Evolutionary conservation across 2,113 vertebrate species (phyloP).

Genomic region (Suncus etruscus): DNA sequence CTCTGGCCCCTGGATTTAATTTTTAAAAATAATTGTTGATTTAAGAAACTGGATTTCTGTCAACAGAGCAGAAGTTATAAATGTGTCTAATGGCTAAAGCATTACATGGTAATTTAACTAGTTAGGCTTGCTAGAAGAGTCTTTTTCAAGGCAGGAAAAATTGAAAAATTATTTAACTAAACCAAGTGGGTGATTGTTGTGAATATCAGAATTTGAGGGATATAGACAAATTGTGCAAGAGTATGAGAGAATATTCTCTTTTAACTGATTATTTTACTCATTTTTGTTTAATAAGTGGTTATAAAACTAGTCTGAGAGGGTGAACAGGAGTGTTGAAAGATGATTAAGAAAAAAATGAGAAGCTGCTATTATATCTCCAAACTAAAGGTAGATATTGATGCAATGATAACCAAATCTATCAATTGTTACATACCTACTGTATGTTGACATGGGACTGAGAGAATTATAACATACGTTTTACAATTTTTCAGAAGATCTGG

Average conservation of each 20-base stretch:
- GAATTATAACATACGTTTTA: background rate
- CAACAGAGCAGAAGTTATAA: background rate
- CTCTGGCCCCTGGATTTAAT: background rate
- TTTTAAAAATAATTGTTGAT: constrained; percentile 20
- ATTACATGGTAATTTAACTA: too few species aligned
- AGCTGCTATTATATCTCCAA: background rate
- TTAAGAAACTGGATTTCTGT: constrained; percentile 14
- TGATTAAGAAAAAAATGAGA: background rate
- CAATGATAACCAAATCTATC: background rate
- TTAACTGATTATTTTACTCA: constrained; percentile 23
- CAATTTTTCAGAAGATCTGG: background rate
- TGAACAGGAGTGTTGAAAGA: background rate
- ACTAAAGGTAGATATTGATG: background rate
- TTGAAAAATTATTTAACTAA: background rate
- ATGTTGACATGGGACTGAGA: background rate
- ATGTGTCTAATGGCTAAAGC: background rate
- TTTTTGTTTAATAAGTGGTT: background rate
- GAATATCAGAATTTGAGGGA: background rate
- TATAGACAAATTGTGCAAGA: background rate
- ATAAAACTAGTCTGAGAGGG: background rate
- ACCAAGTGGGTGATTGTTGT: background rate
- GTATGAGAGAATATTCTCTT: background rate
- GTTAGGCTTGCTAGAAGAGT: background rate
- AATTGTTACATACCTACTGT: background rate
- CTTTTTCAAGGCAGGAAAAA: background rate